A percentile compares a stretch with the other conserved stretches of the same genome.
phyloP scores from a whole-genome alignment of 1,140 invertebrate species.

The Harlomillsia oculata region DNA sequence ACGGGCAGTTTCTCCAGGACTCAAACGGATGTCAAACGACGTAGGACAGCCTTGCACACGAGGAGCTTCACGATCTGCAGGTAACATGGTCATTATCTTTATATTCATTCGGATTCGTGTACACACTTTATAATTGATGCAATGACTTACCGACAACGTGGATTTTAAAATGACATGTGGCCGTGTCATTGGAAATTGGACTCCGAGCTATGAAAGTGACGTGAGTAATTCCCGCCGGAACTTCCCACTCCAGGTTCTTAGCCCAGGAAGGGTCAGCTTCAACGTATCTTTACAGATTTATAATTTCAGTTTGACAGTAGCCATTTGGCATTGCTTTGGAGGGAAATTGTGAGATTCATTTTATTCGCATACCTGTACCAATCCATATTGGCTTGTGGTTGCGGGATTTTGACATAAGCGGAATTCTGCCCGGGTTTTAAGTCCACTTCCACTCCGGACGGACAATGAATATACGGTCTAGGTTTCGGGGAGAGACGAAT shows the following conservation, averaged over 20 bases:
- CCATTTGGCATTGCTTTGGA: no score
- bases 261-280: constrained; percentile 54
- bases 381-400: constrained; percentile 57
- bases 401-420: constrained; percentile 50
- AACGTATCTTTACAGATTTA: constrained; percentile 52
- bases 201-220: constrained; percentile 53
- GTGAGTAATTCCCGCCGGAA: constrained; percentile 49
- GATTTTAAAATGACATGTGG: constrained; percentile 52
- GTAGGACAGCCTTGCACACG: constrained; percentile 51
- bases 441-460: constrained; percentile 44
- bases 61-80: constrained; percentile 50
- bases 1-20: constrained; percentile 46
- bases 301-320: no score
- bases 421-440: constrained; percentile 46
- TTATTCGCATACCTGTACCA: constrained; percentile 49
- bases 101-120: no score
- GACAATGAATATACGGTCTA: constrained; percentile 55
- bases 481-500: constrained; percentile 35
- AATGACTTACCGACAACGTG: constrained; percentile 49
- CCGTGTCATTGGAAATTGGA: constrained; percentile 47
- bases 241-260: constrained; percentile 51
- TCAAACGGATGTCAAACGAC: constrained; percentile 51
- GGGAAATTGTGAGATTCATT: no score
- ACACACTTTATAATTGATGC: no score
- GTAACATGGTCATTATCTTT: constrained; percentile 16